Conservation (phyloP, 1,140 invertebrate genomes). For the Prorops nasuta region DNA sequence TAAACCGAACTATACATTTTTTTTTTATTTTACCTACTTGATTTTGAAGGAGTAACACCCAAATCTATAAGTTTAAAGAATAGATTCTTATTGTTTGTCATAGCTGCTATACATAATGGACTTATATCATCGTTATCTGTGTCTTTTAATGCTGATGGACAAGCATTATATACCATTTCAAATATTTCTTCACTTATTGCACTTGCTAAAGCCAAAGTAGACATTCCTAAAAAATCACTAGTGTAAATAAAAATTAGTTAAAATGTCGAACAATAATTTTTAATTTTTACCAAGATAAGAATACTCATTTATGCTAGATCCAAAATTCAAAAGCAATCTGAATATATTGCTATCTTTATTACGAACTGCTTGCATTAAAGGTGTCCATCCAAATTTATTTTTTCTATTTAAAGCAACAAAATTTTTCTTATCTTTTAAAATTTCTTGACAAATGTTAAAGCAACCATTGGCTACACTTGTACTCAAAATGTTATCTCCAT, state of each 20-base stretch:
- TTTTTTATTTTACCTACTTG: too few relatives aligned
- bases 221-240: constrained; percentile 34
- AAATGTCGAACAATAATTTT: not conserved
- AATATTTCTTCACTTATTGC: constrained; percentile 42
- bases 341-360: constrained; percentile 50
- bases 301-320: constrained; percentile 44
- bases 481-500: too few relatives aligned
- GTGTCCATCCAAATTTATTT: too few relatives aligned
- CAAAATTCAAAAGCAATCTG: constrained; percentile 45
- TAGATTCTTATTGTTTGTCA: too few relatives aligned
- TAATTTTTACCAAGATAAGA: constrained; percentile 52
- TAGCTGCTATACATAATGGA: constrained; percentile 47
- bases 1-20: too few relatives aligned
- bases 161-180: constrained; percentile 35
- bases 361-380: constrained; percentile 57
- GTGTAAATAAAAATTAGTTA: not conserved
- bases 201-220: constrained; percentile 39
- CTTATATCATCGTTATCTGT: constrained; percentile 40
- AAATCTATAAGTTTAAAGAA: too few relatives aligned
- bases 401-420: constrained; percentile 22
- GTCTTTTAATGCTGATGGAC: constrained; percentile 32
- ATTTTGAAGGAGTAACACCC: too few relatives aligned
- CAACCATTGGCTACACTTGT: constrained; percentile 43
- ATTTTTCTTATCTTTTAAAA: too few relatives aligned
- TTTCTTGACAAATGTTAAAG: constrained; percentile 28